Conservation (phyloP, 2,113 vertebrate genomes). For the Pantherophis guttatus region DNA sequence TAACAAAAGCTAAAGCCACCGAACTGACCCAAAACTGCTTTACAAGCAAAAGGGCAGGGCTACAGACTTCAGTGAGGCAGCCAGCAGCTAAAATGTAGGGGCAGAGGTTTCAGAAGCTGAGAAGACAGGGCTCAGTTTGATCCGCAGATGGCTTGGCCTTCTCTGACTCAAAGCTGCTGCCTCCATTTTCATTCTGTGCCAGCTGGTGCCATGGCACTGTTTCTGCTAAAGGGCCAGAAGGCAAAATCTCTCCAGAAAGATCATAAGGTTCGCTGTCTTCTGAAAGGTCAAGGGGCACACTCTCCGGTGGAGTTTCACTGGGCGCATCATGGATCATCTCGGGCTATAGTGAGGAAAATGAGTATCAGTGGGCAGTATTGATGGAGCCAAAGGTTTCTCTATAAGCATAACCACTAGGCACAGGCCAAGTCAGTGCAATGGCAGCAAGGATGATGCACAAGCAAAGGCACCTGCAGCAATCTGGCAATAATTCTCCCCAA, state of each 20-base stretch:
- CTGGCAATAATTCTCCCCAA: neutral
- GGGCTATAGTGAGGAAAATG: constrained; percentile 77
- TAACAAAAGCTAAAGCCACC: neutral
- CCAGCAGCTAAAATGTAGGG: neutral
- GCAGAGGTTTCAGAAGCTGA: constrained; percentile 13
- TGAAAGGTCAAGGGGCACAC: constrained; percentile 56
- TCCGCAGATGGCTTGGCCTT: constrained; percentile 36
- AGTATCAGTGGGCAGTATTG: constrained; percentile 50
- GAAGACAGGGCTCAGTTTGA: constrained; percentile 31
- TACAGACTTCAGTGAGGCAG: neutral
- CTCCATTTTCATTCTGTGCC: constrained; percentile 47
- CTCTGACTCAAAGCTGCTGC: constrained; percentile 37
- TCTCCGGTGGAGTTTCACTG: constrained; percentile 51
- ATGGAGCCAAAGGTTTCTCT: constrained; percentile 10
- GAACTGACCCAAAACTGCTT: neutral
- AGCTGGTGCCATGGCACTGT: constrained; percentile 35
- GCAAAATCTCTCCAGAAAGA: constrained; percentile 53
- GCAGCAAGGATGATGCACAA: constrained; percentile 19
- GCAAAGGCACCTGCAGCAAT: neutral
- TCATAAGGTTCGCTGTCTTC: constrained; percentile 63
- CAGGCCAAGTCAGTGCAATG: neutral
- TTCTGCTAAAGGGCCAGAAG: constrained; percentile 52
- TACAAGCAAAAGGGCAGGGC: neutral
- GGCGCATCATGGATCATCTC: constrained; percentile 62
- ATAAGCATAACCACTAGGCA: constrained; percentile 15